These are phyloP conservation scores for Acipenser ruthenus DNA, from an alignment of 2,797 vertebrate species.

Conservation along the genomic window DNA sequence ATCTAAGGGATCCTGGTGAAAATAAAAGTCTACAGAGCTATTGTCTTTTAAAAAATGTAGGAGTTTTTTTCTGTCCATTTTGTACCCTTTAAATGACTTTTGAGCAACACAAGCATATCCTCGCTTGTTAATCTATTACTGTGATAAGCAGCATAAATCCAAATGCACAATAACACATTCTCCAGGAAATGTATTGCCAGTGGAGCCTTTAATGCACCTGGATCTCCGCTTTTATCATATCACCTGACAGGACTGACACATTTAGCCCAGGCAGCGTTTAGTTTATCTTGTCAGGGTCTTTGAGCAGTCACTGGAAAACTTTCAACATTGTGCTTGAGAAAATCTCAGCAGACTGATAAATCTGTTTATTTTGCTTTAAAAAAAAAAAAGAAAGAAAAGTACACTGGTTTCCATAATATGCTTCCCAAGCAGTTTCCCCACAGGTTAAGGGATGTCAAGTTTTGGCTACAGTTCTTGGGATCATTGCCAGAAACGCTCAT, in stretches of 20 bases:
- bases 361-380: slow-evolving; percentile 48
- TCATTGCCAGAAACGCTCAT: slow-evolving; percentile 39
- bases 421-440: slow-evolving; percentile 22
- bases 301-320: slow-evolving; percentile 39
- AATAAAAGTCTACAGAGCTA: too few species aligned
- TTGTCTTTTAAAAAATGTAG: neutral
- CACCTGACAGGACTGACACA: slow-evolving; percentile 32
- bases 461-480: slow-evolving; percentile 23
- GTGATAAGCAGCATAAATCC: slow-evolving; percentile 6
- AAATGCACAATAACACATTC: slow-evolving; percentile 13
- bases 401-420: slow-evolving; percentile 43
- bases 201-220: slow-evolving; percentile 24
- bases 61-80: slow-evolving; percentile 4
- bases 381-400: slow-evolving; percentile 14
- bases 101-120: slow-evolving; percentile 7
- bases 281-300: slow-evolving; percentile 40
- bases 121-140: slow-evolving; percentile 3
- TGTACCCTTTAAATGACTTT: slow-evolving; percentile 6
- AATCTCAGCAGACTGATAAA: slow-evolving; percentile 55
- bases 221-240: slow-evolving; percentile 28
- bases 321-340: slow-evolving; percentile 40
- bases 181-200: slow-evolving; percentile 15
- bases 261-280: slow-evolving; percentile 21
- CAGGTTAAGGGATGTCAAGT: slow-evolving; percentile 33
- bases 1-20: too few species aligned